A percentile compares a stretch with the other conserved stretches of the same genome.
These are phyloP conservation scores for Coreoperca whiteheadi DNA, from an alignment of 2,113 vertebrate species.

Conservation along the genomic window DNA sequence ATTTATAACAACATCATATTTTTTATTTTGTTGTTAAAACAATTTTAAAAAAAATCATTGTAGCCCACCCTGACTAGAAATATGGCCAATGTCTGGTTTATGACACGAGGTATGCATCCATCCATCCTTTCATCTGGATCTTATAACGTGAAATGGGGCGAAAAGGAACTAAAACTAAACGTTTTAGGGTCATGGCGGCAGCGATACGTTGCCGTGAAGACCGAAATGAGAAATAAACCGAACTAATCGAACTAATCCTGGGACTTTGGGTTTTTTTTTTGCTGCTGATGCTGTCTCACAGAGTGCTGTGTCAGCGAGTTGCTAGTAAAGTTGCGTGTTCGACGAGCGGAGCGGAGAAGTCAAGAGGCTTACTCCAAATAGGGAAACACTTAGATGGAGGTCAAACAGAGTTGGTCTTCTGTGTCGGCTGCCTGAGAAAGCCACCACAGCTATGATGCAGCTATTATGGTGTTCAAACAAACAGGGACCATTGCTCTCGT, in stretches of 20 bases:
- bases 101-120: too few relatives aligned
- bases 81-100: too few relatives aligned
- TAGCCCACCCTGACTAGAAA: too few relatives aligned
- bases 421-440: too few relatives aligned
- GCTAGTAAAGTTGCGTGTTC: slow-evolving; percentile 11
- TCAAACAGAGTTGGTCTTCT: too few relatives aligned
- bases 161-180: too few relatives aligned
- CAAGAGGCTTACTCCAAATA: slow-evolving; percentile 42
- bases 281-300: background rate
- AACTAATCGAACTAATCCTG: background rate
- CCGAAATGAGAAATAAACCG: background rate
- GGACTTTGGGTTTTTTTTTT: background rate
- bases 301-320: slow-evolving; percentile 17
- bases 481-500: background rate
- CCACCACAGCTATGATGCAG: too few relatives aligned
- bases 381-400: slow-evolving; percentile 11
- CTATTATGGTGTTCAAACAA: background rate
- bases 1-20: too few relatives aligned
- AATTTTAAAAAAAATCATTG: too few relatives aligned
- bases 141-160: too few relatives aligned
- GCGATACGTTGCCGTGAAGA: background rate
- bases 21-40: too few relatives aligned
- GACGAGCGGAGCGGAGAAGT: slow-evolving; percentile 12
- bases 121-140: too few relatives aligned
- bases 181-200: background rate